Evolutionary conservation across 2,113 vertebrate genomes (phyloP).

Genomic region (Cebidichthys violaceus): DNA sequence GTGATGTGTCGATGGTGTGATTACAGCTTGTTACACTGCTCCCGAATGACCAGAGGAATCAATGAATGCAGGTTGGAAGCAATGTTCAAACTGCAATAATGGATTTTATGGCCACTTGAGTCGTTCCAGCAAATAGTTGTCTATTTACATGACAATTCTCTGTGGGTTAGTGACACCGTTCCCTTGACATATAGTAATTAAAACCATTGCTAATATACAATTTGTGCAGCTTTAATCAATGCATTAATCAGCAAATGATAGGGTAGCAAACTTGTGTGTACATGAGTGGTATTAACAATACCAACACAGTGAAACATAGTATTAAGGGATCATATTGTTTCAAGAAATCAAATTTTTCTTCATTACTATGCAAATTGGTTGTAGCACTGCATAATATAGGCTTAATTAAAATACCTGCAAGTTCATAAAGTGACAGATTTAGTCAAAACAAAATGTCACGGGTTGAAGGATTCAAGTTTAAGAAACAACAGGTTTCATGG

Average conservation of each 20-base stretch:
- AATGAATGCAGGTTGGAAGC: not conserved
- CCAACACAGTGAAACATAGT: no score
- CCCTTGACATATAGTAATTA: not conserved
- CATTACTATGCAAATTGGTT: constrained; percentile 11
- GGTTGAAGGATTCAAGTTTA: not conserved
- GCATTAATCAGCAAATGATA: not conserved
- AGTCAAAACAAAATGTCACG: not conserved
- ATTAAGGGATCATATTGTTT: not conserved
- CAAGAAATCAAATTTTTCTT: not conserved
- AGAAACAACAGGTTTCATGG: not conserved
- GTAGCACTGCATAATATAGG: not conserved
- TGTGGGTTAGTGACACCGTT: not conserved
- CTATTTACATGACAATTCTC: not conserved
- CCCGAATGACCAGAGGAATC: not conserved
- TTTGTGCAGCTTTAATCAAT: not conserved
- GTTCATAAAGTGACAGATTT: not conserved
- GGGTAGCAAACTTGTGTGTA: not conserved
- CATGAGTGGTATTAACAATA: not conserved
- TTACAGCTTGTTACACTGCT: not conserved
- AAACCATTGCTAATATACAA: not conserved
- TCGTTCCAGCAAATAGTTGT: not conserved
- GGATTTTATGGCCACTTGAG: not conserved
- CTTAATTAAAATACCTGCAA: constrained; percentile 4
- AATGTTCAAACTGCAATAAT: not conserved
- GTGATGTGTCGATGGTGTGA: not conserved